These are phyloP conservation scores for Drosophila stalkeri DNA, from an alignment of 2,888 invertebrate species.

Conservation along the genomic window DNA sequence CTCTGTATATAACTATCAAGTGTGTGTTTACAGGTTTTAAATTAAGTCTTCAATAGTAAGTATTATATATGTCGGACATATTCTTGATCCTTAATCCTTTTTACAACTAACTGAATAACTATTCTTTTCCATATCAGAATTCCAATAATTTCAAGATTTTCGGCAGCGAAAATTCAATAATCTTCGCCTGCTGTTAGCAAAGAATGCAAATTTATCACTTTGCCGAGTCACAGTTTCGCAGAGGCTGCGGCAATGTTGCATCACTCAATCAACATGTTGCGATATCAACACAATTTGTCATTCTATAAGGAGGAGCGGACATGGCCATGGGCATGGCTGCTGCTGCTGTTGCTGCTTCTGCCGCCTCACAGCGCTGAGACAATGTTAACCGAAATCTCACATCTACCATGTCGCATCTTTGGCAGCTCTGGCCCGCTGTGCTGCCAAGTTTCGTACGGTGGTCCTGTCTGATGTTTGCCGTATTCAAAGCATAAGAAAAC, in stretches of 20 bases:
- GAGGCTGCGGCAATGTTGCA: slow-evolving; percentile 11
- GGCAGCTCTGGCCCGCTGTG: slow-evolving; percentile 28
- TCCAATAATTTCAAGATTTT: slow-evolving; percentile 2
- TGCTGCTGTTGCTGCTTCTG: background rate
- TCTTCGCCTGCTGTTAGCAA: background rate
- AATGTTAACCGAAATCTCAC: slow-evolving; percentile 41
- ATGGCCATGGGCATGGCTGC: background rate
- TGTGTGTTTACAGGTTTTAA: background rate
- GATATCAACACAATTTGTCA: slow-evolving; percentile 52
- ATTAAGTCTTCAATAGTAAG: background rate
- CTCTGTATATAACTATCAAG: too few species aligned
- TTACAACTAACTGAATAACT: too few species aligned
- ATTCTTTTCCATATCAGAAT: background rate
- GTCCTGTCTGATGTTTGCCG: slow-evolving; percentile 80
- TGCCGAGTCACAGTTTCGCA: background rate
- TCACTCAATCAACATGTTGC: slow-evolving; percentile 52
- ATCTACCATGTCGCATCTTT: slow-evolving; percentile 27
- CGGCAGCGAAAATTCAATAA: background rate
- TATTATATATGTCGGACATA: background rate
- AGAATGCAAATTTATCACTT: background rate
- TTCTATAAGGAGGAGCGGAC: slow-evolving; percentile 40
- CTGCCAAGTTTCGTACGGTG: slow-evolving; percentile 52
- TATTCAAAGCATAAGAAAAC: slow-evolving; percentile 81
- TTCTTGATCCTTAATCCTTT: background rate
- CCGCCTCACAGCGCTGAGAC: slow-evolving; percentile 15